Base-by-base conservation (phyloP, 2,797 vertebrate species). In the Spinus olivaceus region DNA sequence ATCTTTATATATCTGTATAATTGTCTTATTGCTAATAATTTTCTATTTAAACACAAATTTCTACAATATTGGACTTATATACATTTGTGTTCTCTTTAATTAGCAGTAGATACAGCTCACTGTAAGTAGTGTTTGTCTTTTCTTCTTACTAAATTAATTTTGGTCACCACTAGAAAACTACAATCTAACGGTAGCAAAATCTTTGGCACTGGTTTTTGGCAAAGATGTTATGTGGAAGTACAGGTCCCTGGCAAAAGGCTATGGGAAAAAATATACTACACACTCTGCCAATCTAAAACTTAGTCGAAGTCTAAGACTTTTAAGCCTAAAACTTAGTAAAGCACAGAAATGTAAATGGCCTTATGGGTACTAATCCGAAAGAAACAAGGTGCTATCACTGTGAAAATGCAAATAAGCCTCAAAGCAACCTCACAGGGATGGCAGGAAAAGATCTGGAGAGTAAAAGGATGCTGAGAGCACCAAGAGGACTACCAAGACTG, bases 201-300 rank as follows among this genome's bases (percentile, higher is more conserved):
- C 50, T 81, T 2, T 77, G 27, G 12, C 37, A 51, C 16, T 0
- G 0, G 4, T 5, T 5, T 3, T 6, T 54, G 53, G 16, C 28
- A 87, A 41, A 86, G 91, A 51, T 15, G 30, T 11, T 6, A 15
- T 8, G 10, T 6, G 9, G 32, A 84, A 91, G 60, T 19, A 57
- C 0, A 0, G 5, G 17, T 24, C 9, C 35, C 77, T 51, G 51
- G 22, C 27, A 89, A 56, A 91, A 87, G n/a, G 28, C 22, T 17
- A 19, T 4, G 17, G 24, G 12, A 44, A 57, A 67, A 73, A 64
- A 65, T 8, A 24, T 10, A 84, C 3, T 42, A 32, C 8, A 18
- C 5, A 39, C 50, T 64, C 41, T 82, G 27, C 6, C 32, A 84
- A 67, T 13, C 28, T 42, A 49, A 60, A 77, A 67, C 19, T 37